These are phyloP conservation scores for Herminia tarsipennalis DNA, from an alignment of 2,888 invertebrate species.

Conservation along the genomic window DNA sequence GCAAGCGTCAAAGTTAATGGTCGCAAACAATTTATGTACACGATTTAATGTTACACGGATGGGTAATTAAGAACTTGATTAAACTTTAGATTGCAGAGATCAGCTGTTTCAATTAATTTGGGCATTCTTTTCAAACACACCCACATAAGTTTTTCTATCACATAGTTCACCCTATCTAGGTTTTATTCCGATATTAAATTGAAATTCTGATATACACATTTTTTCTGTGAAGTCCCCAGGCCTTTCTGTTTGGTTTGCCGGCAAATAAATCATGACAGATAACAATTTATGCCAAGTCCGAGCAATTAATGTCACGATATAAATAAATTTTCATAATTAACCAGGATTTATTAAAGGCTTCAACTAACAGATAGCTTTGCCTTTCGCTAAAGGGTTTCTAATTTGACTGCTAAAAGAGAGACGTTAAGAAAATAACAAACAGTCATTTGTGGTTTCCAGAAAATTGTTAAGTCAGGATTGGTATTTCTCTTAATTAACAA, in stretches of 20 bases:
- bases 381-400: conserved; percentile 43
- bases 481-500: conserved; percentile 7
- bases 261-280: conserved; percentile 49
- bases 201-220: conserved; percentile 7
- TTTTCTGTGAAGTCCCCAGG: conserved; percentile 13
- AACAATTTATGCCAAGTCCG: conserved; percentile 45
- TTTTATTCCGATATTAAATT: neutral
- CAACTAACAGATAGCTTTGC: conserved; percentile 9
- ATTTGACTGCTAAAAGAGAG: conserved; percentile 12
- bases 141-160: neutral
- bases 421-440: conserved; percentile 11
- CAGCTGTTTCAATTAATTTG: conserved; percentile 27
- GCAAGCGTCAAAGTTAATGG: conserved; percentile 27
- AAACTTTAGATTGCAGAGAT: conserved; percentile 38
- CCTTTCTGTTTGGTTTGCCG: conserved; percentile 17
- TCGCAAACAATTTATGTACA: conserved; percentile 31
- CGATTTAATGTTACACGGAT: conserved; percentile 26
- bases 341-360: conserved; percentile 34
- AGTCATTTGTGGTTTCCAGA: conserved; percentile 8
- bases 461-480: neutral
- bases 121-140: conserved; percentile 17
- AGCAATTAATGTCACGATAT: conserved; percentile 51
- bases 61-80: conserved; percentile 38
- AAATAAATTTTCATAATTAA: conserved; percentile 51
- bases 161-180: neutral